phyloP scores from a whole-genome alignment of 1,140 invertebrate genomes.

The Pogonomyrmex barbatus region DNA sequence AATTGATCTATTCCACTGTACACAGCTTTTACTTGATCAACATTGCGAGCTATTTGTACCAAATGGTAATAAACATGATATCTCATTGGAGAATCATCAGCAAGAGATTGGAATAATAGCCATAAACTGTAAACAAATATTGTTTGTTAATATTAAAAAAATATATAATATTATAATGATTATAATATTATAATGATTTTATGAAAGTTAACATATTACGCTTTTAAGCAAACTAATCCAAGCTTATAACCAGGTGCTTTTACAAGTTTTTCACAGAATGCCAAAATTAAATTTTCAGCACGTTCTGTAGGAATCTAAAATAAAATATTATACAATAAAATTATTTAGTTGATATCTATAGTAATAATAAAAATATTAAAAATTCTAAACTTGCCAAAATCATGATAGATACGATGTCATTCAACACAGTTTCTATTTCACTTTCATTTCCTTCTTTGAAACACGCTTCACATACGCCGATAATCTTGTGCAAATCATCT shows the following conservation, averaged over 20 bases:
- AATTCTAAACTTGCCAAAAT: conserved; percentile 90
- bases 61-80: conserved; percentile 97
- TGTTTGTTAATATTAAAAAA: conserved; percentile 37
- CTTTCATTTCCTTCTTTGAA: conserved; percentile 94
- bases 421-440: conserved; percentile 93
- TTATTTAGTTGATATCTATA: conserved; percentile 38
- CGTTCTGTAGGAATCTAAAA: conserved; percentile 93
- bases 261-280: conserved; percentile 97
- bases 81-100: conserved; percentile 92
- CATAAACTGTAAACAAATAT: conserved; percentile 88
- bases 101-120: conserved; percentile 96
- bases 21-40: conserved; percentile 93
- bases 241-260: conserved; percentile 95
- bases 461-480: conserved; percentile 96
- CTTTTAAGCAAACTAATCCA: conserved; percentile 93
- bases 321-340: conserved; percentile 56
- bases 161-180: not conserved
- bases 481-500: conserved; percentile 97
- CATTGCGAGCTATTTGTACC: conserved; percentile 94
- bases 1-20: conserved; percentile 93
- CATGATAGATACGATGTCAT: conserved; percentile 97
- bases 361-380: not conserved
- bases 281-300: conserved; percentile 95
- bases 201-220: conserved; percentile 88
- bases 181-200: not conserved